These are phyloP conservation scores for Invenusta paracnida DNA, from an alignment of 2,888 invertebrate genomes.

Conservation along the genomic window DNA sequence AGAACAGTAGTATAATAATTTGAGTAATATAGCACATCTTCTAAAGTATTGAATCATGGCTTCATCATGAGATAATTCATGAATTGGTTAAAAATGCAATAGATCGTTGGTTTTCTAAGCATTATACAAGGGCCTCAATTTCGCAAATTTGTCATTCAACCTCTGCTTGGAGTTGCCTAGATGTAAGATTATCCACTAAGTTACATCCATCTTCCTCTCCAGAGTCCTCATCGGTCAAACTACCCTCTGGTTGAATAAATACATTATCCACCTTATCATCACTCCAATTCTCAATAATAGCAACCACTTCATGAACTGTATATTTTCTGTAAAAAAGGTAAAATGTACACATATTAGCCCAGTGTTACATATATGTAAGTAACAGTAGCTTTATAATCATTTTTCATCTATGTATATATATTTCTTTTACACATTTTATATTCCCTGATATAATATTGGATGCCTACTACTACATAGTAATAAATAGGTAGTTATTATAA, in stretches of 20 bases:
- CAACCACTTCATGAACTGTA: not conserved
- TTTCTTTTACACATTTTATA: not conserved
- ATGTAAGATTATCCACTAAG: not conserved
- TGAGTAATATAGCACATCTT: too few species aligned
- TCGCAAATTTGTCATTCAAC: slow-evolving; percentile 49
- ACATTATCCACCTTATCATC: not conserved
- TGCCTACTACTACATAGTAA: too few species aligned
- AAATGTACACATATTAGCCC: not conserved
- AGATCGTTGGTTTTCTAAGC: slow-evolving; percentile 48
- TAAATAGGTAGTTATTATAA: too few species aligned
- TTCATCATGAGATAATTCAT: slow-evolving; percentile 50
- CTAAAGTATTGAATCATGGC: slow-evolving; percentile 52
- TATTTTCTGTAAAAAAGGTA: not conserved
- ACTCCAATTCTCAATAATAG: not conserved
- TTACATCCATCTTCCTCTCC: not conserved
- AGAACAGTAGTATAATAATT: too few species aligned
- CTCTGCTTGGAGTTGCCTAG: slow-evolving; percentile 39
- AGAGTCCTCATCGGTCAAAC: not conserved
- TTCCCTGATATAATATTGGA: too few species aligned
- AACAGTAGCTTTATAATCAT: not conserved
- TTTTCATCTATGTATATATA: not conserved
- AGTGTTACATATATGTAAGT: not conserved
- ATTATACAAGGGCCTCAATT: slow-evolving; percentile 48
- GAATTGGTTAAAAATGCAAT: slow-evolving; percentile 46
- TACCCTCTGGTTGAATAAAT: not conserved